Evolutionary conservation across 2,113 vertebrate genomes (phyloP).

Genomic region (Pseudorasbora parva): DNA sequence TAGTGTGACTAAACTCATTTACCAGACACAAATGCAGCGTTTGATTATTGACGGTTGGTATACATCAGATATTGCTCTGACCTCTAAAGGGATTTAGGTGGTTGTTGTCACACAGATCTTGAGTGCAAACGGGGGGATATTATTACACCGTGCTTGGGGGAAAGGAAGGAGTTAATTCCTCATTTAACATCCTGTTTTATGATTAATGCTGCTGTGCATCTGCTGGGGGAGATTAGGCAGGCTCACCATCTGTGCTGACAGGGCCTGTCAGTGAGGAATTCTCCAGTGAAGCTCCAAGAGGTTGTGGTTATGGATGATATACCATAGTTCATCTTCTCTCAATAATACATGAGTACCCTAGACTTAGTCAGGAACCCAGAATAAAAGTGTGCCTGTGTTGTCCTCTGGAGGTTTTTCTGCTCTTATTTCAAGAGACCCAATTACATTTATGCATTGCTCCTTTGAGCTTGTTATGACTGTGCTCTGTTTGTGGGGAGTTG

Average conservation of each 20-base stretch:
- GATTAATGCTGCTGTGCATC: slow-evolving; percentile 74
- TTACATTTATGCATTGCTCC: slow-evolving; percentile 41
- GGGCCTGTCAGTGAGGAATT: slow-evolving; percentile 33
- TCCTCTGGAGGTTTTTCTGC: slow-evolving; percentile 30
- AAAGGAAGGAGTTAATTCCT: slow-evolving; percentile 65
- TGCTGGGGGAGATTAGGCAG: slow-evolving; percentile 67
- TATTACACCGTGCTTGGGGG: background rate
- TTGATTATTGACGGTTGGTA: background rate
- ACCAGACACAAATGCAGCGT: background rate
- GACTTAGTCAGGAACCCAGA: background rate
- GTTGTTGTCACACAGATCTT: background rate
- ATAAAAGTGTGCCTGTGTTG: slow-evolving; percentile 14
- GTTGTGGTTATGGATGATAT: slow-evolving; percentile 11
- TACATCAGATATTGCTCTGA: background rate
- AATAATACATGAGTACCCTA: slow-evolving; percentile 23
- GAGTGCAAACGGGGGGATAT: background rate
- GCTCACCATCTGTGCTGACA: slow-evolving; percentile 69
- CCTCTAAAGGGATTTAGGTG: background rate
- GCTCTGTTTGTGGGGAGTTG: background rate
- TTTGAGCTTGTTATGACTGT: slow-evolving; percentile 37
- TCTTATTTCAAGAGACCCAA: slow-evolving; percentile 41
- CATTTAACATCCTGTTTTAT: slow-evolving; percentile 63
- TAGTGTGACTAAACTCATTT: slow-evolving; percentile 21
- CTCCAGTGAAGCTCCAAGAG: slow-evolving; percentile 32
- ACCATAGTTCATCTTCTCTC: slow-evolving; percentile 3